A percentile compares a stretch with the other conserved stretches of the same genome.
phyloP scores from a whole-genome alignment of 2,797 vertebrate species.

The Xyrichtys novacula region DNA sequence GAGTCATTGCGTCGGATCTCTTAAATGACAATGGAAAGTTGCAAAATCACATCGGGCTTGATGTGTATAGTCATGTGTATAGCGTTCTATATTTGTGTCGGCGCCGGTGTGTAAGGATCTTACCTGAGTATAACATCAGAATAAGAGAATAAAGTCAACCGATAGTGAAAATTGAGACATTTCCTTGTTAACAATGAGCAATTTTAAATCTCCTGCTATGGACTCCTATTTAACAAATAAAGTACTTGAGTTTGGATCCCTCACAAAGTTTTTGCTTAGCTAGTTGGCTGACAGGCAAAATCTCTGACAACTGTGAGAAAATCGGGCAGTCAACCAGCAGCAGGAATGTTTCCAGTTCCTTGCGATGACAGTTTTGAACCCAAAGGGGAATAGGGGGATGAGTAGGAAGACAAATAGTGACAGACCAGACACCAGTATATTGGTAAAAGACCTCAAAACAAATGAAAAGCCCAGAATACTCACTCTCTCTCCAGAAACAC shows the following conservation, averaged over 20 bases:
- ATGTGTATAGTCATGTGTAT: too few relatives aligned
- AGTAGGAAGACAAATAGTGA: constrained; percentile 67
- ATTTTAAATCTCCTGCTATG: constrained; percentile 26
- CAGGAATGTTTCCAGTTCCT: constrained; percentile 69
- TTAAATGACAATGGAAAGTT: too few relatives aligned
- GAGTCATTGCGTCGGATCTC: too few relatives aligned
- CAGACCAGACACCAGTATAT: constrained; percentile 42
- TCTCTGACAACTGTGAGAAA: constrained; percentile 61
- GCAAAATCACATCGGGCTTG: too few relatives aligned
- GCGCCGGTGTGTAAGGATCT: too few relatives aligned
- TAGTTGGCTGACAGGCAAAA: constrained; percentile 48
- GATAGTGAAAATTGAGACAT: too few relatives aligned
- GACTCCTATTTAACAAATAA: constrained; percentile 7
- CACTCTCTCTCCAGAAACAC: constrained; percentile 99
- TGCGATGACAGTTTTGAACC: constrained; percentile 53
- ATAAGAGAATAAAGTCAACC: background rate
- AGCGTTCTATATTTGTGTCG: too few relatives aligned
- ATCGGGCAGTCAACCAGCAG: constrained; percentile 72
- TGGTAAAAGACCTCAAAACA: constrained; percentile 16
- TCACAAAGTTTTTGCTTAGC: constrained; percentile 61
- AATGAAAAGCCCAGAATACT: constrained; percentile 69
- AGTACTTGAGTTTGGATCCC: background rate
- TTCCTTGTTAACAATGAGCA: background rate
- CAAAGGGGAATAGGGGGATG: constrained; percentile 42
- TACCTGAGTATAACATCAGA: background rate